Base-by-base conservation (phyloP, 2,888 invertebrate species). In the Tanypteryx hageni region DNA sequence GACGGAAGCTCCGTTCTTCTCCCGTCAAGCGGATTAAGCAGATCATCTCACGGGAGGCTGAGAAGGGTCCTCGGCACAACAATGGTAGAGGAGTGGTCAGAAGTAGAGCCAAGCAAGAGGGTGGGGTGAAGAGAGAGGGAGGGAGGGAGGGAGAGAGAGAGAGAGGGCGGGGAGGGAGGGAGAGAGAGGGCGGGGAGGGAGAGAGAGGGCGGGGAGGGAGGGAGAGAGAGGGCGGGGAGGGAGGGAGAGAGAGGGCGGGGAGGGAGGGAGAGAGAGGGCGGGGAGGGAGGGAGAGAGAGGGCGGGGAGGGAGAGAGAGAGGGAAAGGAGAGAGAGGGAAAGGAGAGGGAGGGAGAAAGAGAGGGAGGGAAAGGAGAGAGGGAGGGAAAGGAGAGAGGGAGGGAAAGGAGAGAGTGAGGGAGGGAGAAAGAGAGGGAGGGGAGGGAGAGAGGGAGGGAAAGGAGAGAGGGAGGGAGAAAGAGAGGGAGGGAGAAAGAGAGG, bases 21-120 rank as follows among this genome's bases (percentile, higher is more conserved):
- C 89, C 68, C 89, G 89, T 89, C 89, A 89, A 68, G 89, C 89
- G 89, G 89, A 89, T 89, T 89, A 89, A 89, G 89, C 89, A 89
- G 89, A 89, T 89, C 89, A 89, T 89, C 89, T 89, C 89, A 89
- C 89, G 89, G 89, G 64, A 89, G 89, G 89, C 89, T 89, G 89
- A 89, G 89, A 68, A 89, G 89, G 89, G 89, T 68, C 89, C 89
- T 89, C 56, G 64, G 61, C 64, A 64, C 86, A 61, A 86, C 86
- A 86, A 86, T 86, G 86, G 61, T 27, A 61, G 44, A 61, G 44
- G 64, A 89, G 68, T 44, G 64, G 68, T 89, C 76, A 76, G 22
- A 76, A 76, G 76, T n/a, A 76, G 76, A 64, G 61, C 86, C 86
- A 86, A 11, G 64, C 31, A n/a, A 57, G 31, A 18, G 44, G 83